Conservation (phyloP, 2,797 vertebrate genomes). For the Melanotaenia trifasciata region DNA sequence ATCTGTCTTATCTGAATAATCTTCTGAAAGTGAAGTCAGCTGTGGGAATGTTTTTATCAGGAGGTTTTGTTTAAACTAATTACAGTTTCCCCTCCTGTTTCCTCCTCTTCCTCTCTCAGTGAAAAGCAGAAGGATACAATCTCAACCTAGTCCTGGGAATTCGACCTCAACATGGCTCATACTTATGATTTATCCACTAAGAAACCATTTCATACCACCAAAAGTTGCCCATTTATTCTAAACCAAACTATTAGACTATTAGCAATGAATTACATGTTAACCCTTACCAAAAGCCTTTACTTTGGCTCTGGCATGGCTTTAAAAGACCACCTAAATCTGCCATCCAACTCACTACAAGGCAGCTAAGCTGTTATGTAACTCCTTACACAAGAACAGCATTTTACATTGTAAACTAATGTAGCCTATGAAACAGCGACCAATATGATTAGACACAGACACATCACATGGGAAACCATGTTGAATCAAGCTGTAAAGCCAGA, state of each 20-base stretch:
- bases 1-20: constrained; percentile 14
- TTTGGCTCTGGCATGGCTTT: constrained; percentile 32
- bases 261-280: background rate
- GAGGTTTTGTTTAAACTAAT: constrained; percentile 50
- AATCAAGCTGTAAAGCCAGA: background rate
- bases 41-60: constrained; percentile 47
- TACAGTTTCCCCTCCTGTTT: constrained; percentile 37
- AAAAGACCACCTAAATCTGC: constrained; percentile 65
- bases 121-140: constrained; percentile 8
- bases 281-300: constrained; percentile 15
- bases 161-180: background rate
- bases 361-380: constrained; percentile 82
- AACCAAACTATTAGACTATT: background rate
- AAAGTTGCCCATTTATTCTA: background rate
- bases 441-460: constrained; percentile 40
- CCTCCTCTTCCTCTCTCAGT: constrained; percentile 21
- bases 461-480: background rate
- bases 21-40: constrained; percentile 45
- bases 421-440: constrained; percentile 44
- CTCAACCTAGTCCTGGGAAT: background rate
- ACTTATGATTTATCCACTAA: background rate
- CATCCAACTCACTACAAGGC: constrained; percentile 65
- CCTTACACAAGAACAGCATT: constrained; percentile 76
- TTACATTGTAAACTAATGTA: constrained; percentile 61
- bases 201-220: background rate